Base-by-base conservation (phyloP, 2,113 vertebrate genomes). In the Synodontis membranacea region DNA sequence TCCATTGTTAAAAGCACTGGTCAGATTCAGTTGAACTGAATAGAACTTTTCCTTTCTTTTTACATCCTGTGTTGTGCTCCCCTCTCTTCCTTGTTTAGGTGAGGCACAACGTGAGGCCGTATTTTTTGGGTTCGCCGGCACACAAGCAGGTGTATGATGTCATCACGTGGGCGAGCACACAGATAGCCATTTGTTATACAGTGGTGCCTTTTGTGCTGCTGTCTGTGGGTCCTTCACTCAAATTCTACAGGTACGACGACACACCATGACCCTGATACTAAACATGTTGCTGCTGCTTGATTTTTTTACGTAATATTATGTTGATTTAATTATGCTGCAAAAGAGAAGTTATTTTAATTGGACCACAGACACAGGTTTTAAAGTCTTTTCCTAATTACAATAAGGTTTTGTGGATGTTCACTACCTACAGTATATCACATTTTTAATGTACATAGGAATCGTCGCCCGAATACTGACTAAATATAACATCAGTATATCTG, bases 171-270 rank as follows among this genome's bases (percentile, higher is more conserved):
- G 92, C 93, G 1, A 92, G 93, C 60, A 98, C 97, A 87, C 97
- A 98, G 92, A 87, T 97, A 62, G 96, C 97, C 89, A 96, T 99
- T 91, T 97, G 97, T 91, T 99, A 99, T 92, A 99, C 97, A 0
- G 97, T 98, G 0, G 96, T 97, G 75, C 97, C 97, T 1, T 99
- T 99, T 82, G 96, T 99, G 82, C 94, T 99, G 90, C 95, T 99
- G n/a, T 98, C 97, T 48, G 89, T 98, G 70, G 96, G 95, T 56
- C 96, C 97, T 0, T 98, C 97, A 0, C 84, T 98, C 80, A 94
- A 92, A 88, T 98, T 98, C 89, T 98, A 97, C 93, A 96, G 95
- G 96, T 97, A 90, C 93, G 93, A 56, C 7, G 14, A 42, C 66
- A 84, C 12, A 64, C 39, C 78, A 23, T 60, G 1, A 64, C 39